Evolutionary conservation across 2,888 invertebrate species (phyloP).

Genomic region (Cephonodes hylas): DNA sequence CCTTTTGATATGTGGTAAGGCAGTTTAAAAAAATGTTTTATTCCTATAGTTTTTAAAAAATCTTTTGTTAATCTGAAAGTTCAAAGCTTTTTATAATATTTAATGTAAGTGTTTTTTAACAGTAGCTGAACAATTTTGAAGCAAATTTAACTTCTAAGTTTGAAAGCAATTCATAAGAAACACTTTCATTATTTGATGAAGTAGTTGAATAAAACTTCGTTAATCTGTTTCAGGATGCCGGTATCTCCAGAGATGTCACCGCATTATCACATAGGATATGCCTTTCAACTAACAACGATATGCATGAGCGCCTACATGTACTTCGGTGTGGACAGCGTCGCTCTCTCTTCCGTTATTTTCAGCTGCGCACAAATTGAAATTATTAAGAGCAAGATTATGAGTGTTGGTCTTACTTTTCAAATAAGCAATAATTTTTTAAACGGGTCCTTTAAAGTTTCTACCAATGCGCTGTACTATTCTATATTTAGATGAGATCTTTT

Average conservation of each 20-base stretch:
- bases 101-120: no score
- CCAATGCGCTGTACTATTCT: no score
- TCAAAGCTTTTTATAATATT: no score
- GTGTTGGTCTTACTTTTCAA: constrained; percentile 45
- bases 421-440: no score
- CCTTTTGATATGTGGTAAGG: constrained; percentile 74
- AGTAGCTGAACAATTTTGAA: no score
- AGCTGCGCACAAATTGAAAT: constrained; percentile 70
- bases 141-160: no score
- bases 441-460: no score
- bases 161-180: no score
- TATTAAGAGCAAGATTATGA: constrained; percentile 63
- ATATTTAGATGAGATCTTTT: no score
- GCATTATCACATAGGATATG: constrained; percentile 62
- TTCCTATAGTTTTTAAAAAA: no score
- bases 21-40: neutral
- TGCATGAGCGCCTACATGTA: constrained; percentile 71
- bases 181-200: neutral
- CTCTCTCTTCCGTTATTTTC: constrained; percentile 66
- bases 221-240: constrained; percentile 60
- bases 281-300: constrained; percentile 61
- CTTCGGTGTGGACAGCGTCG: constrained; percentile 71
- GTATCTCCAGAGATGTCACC: constrained; percentile 47
- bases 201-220: neutral
- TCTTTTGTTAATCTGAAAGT: no score